Base-by-base conservation (phyloP, 2,888 invertebrate species). In the Eulithis prunata region DNA sequence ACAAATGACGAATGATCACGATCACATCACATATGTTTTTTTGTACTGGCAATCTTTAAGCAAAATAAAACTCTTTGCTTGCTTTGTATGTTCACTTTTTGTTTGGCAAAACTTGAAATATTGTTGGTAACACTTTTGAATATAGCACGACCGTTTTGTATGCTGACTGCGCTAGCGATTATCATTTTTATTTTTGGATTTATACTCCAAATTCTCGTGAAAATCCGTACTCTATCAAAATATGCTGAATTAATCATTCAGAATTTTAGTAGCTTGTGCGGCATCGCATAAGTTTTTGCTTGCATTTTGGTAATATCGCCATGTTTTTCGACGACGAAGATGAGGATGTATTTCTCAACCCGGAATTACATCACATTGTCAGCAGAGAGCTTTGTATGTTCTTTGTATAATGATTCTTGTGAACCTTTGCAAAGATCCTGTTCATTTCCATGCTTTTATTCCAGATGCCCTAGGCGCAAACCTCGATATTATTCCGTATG, bases 241-340 rank as follows among this genome's bases (percentile, higher is more conserved):
- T 74, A 87, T 84, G 81, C 80, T 76, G 70, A 73, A 73, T 71
- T 79, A 78, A 69, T 82, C 78, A 4, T 11, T 49, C 21, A 49
- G 14, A 49, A 11, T 21, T 49, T 8, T 21, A 8, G 21, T 21
- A 49, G 59, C 49, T 57, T 52, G 46, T 66, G 38, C 58, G 54
- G 57, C 53, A 57, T 45, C 13, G 52, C 51, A 38, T n/a, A 49
- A 55, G 21, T 49, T 49, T 43, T 57, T 49, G 36, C 38, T 74
- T 68, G 54, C 52, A 71, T 67, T 70, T 65, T 70, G 75, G 72
- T 74, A 74, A 67, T 41, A 76, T 73, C 82, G 82, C 81, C 82
- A 91, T 92, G 91, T 91, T 81, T 84, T 90, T 84, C 76, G 81
- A 83, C 70, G 82, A 84, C 73, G 86, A 84, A 51, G 87, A 88